Conservation (phyloP, 2,888 invertebrate species). For the Noctua janthina region DNA sequence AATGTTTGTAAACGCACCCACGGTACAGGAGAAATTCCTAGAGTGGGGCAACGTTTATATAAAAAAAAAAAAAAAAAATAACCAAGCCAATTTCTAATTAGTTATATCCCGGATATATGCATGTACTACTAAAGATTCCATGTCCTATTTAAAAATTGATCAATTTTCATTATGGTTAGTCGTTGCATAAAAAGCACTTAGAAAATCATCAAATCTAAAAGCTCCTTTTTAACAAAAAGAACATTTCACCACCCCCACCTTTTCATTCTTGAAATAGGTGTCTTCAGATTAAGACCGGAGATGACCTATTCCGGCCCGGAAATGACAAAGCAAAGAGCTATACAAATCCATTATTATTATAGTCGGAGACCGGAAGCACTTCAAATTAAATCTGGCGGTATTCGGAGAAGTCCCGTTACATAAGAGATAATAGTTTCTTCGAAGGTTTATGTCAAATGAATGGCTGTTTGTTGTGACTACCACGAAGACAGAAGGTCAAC, state of each 20-base stretch:
- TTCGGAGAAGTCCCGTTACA: slow-evolving; percentile 32
- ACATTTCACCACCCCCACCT: neutral
- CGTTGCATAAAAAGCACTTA: neutral
- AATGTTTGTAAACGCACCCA: neutral
- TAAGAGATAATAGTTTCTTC: slow-evolving; percentile 2
- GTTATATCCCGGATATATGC: neutral
- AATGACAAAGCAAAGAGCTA: slow-evolving; percentile 36
- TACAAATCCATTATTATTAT: slow-evolving; percentile 13
- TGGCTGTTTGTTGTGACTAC: neutral
- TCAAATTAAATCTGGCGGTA: slow-evolving; percentile 22
- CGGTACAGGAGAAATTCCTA: neutral
- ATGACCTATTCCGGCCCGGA: slow-evolving; percentile 24
- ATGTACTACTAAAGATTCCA: neutral
- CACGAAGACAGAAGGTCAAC: neutral
- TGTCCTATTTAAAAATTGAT: neutral
- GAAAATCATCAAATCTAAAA: neutral
- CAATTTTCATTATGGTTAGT: neutral
- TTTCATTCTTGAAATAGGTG: slow-evolving; percentile 4
- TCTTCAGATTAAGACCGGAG: slow-evolving; percentile 30
- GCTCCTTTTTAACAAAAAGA: neutral
- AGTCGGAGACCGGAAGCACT: slow-evolving; percentile 22
- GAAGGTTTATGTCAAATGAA: neutral
- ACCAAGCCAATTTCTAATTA: neutral
- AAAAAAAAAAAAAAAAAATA: too few relatives aligned
- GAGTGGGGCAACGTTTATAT: too few relatives aligned